Percentiles rank a stretch among this genome's conserved stretches.
These are phyloP conservation scores for Trichopoda pennipes DNA, from an alignment of 2,888 invertebrate species.

Conservation along the genomic window DNA sequence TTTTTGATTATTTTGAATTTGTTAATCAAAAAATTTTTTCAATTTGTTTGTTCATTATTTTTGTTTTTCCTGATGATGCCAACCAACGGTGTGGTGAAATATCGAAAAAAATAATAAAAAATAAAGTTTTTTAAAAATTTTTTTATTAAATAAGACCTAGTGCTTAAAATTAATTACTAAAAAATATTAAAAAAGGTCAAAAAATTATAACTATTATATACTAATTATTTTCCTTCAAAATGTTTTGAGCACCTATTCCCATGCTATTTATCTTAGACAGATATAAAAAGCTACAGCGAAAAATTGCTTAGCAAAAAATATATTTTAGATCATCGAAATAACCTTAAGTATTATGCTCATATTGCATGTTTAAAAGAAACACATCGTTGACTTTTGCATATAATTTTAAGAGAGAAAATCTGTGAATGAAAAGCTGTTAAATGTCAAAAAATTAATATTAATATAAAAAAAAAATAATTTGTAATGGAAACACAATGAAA, in stretches of 20 bases:
- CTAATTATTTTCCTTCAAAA: slow-evolving; percentile 13
- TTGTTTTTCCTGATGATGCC: too few relatives aligned
- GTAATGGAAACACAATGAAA: slow-evolving; percentile 50
- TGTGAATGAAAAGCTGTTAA: slow-evolving; percentile 43
- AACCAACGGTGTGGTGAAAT: too few relatives aligned
- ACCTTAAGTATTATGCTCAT: slow-evolving; percentile 53
- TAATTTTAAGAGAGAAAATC: slow-evolving; percentile 61
- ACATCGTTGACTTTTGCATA: slow-evolving; percentile 75
- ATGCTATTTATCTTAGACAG: slow-evolving; percentile 15
- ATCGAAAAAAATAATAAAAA: too few relatives aligned
- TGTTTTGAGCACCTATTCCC: slow-evolving; percentile 34
- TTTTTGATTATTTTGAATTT: too few relatives aligned
- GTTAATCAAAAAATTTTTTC: too few relatives aligned
- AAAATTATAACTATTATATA: too few relatives aligned
- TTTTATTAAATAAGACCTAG: too few relatives aligned
- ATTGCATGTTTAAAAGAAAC: slow-evolving; percentile 75
- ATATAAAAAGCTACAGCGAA: slow-evolving; percentile 30
- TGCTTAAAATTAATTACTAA: too few relatives aligned
- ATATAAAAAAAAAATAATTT: slow-evolving; percentile 12
- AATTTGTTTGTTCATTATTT: too few relatives aligned
- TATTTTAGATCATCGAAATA: slow-evolving; percentile 51
- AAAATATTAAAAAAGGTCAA: too few relatives aligned
- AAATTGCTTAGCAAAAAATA: neutral
- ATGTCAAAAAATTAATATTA: slow-evolving; percentile 13
- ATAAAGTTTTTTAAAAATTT: too few relatives aligned